These are phyloP conservation scores for Myiothlypis coronata DNA, from an alignment of 2,797 vertebrate species.

Conservation along the genomic window DNA sequence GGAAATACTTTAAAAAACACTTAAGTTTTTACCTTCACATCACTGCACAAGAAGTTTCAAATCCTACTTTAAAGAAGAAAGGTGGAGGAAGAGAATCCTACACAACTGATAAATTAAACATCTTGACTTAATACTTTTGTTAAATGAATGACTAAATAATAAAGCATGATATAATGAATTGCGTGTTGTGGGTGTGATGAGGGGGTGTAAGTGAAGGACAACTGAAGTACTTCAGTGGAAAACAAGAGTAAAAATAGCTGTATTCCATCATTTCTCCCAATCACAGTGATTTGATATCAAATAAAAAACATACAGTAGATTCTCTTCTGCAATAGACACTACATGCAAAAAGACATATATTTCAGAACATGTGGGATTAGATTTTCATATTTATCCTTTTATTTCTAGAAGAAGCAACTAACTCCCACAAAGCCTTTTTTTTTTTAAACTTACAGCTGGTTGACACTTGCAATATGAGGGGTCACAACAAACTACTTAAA, in stretches of 20 bases:
- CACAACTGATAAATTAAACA: conserved; percentile 4
- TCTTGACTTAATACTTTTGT: not conserved
- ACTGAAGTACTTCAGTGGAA: not conserved
- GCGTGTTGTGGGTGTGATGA: not conserved
- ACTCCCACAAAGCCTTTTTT: not conserved
- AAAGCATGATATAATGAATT: not conserved
- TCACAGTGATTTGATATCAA: not conserved
- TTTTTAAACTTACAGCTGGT: not conserved
- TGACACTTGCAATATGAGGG: not conserved
- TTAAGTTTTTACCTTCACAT: conserved; percentile 27
- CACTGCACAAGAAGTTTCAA: not conserved
- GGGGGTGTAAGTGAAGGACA: not conserved
- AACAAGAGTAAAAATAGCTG: conserved; percentile 7
- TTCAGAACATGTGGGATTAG: not conserved
- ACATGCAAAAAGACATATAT: not conserved
- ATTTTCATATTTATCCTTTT: not conserved
- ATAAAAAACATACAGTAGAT: not conserved
- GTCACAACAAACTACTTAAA: not conserved
- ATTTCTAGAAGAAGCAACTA: not conserved
- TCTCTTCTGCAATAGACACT: not conserved
- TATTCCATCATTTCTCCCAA: not conserved
- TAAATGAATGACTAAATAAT: conserved; percentile 20
- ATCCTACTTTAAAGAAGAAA: not conserved
- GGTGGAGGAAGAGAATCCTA: not conserved
- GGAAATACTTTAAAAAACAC: conserved; percentile 24